phyloP scores from a whole-genome alignment of 2,113 vertebrate species.

The Oceanites oceanicus region DNA sequence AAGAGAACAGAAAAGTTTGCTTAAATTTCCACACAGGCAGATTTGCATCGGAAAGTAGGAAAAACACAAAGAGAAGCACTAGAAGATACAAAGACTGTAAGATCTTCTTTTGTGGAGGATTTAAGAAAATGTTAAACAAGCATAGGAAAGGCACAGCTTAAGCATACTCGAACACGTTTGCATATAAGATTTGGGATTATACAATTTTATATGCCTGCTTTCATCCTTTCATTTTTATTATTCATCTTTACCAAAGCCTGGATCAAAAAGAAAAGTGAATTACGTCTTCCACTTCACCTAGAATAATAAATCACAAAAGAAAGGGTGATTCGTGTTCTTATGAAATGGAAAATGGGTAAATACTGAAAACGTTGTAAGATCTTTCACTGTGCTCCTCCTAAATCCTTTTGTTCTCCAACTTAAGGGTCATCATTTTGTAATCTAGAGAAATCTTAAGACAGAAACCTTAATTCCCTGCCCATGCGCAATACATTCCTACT shows the following conservation, averaged over 20 bases:
- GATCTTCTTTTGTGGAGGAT: neutral
- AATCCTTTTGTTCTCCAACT: neutral
- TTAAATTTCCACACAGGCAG: neutral
- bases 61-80: neutral
- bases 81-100: neutral
- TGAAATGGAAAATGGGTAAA: neutral
- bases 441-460: neutral
- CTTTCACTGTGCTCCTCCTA: neutral
- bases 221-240: neutral
- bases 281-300: neutral
- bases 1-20: neutral
- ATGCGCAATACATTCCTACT: neutral
- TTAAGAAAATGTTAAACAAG: neutral
- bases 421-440: neutral
- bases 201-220: neutral
- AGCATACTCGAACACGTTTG: neutral
- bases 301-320: constrained; percentile 6
- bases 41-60: neutral
- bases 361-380: neutral
- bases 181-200: neutral
- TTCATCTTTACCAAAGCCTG: neutral
- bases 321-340: neutral
- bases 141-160: neutral
- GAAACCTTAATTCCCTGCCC: neutral
- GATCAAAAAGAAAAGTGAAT: neutral